phyloP scores from a whole-genome alignment of 1,140 invertebrate genomes.

The Caenorhabditis latens region DNA sequence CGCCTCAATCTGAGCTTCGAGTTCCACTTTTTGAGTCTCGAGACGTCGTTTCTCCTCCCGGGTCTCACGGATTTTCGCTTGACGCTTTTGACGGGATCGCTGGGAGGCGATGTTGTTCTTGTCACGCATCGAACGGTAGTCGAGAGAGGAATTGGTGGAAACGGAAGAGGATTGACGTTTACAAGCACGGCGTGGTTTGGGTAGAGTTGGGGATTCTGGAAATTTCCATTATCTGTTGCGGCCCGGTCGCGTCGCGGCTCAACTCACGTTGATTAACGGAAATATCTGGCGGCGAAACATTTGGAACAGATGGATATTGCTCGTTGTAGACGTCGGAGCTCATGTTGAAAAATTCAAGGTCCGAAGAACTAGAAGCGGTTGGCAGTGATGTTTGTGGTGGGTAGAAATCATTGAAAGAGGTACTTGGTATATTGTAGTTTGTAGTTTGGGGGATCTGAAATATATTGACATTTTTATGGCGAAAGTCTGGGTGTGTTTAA shows the following conservation, averaged over 20 bases:
- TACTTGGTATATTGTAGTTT: neutral
- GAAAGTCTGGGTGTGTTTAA: too few species aligned
- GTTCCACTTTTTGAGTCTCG: conserved; percentile 16
- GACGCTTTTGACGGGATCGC: conserved; percentile 50
- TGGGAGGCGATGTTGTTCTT: conserved; percentile 56
- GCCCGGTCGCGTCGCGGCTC: too few species aligned
- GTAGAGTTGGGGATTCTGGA: neutral
- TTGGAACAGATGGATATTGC: neutral
- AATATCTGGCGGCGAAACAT: neutral
- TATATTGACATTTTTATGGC: too few species aligned
- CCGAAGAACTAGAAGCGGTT: neutral
- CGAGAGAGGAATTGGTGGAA: conserved; percentile 6
- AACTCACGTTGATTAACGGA: neutral
- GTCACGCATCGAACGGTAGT: conserved; percentile 56
- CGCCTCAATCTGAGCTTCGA: neutral
- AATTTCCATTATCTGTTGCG: neutral
- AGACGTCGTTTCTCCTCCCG: neutral
- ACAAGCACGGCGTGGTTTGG: neutral
- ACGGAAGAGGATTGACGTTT: neutral
- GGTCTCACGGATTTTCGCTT: neutral
- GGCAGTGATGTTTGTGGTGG: neutral
- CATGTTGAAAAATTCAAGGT: neutral
- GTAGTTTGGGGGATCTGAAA: neutral
- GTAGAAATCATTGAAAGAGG: neutral
- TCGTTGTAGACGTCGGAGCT: neutral